These are phyloP conservation scores for Mantis religiosa DNA, from an alignment of 2,888 invertebrate genomes.

Conservation along the genomic window DNA sequence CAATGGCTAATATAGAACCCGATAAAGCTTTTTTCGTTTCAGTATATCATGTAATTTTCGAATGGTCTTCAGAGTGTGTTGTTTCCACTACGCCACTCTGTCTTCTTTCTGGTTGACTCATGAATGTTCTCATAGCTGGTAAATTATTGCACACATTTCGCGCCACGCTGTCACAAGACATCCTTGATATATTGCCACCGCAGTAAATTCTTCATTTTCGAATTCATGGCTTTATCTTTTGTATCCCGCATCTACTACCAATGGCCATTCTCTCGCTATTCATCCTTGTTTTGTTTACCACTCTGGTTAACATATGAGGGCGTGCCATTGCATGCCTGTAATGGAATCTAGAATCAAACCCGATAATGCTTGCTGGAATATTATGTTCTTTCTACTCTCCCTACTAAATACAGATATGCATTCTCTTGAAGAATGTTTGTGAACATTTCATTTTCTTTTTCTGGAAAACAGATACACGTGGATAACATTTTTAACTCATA, in stretches of 20 bases:
- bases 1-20: no score
- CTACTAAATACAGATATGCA: no score
- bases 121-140: background rate
- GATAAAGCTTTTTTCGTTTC: background rate
- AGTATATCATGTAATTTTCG: background rate
- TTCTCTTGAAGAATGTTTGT: no score
- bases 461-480: no score
- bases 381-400: no score
- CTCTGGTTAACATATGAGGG: no score
- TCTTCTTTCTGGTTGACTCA: background rate
- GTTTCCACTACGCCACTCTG: background rate
- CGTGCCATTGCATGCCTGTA: no score
- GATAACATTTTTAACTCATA: no score
- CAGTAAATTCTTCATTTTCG: background rate
- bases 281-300: no score
- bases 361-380: no score
- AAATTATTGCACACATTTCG: background rate
- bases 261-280: background rate
- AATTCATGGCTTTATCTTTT: background rate
- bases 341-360: no score
- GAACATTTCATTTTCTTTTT: no score
- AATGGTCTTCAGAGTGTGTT: background rate
- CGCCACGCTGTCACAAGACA: background rate
- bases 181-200: background rate
- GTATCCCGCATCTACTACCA: background rate